A percentile compares a stretch with the other conserved stretches of the same genome.
phyloP scores from a whole-genome alignment of 2,113 vertebrate genomes.

The Eonycteris spelaea region DNA sequence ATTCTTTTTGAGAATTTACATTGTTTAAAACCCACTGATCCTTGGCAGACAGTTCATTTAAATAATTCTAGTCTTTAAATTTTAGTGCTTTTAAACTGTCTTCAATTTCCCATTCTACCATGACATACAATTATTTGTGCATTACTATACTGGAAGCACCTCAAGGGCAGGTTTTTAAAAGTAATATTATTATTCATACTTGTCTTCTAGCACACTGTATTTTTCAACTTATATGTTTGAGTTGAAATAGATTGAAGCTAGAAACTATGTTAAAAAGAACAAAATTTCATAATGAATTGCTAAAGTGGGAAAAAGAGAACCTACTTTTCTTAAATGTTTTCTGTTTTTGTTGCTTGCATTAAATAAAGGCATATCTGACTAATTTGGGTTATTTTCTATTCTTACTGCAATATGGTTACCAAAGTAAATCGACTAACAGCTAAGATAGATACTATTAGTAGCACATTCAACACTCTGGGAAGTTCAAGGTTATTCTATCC shows the following conservation, averaged over 20 bases:
- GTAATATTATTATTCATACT: not conserved
- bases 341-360: not conserved
- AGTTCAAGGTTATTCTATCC: not conserved
- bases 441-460: not conserved
- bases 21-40: conserved; percentile 66
- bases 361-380: not conserved
- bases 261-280: not conserved
- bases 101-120: not conserved
- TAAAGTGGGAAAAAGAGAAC: not conserved
- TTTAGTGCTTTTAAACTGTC: conserved; percentile 46
- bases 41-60: conserved; percentile 70
- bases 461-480: not conserved
- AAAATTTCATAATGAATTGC: not conserved
- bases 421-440: not conserved
- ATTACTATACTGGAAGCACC: not conserved
- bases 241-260: not conserved
- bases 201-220: not conserved
- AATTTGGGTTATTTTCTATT: not conserved
- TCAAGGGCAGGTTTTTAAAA: not conserved
- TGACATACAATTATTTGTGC: not conserved
- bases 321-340: not conserved
- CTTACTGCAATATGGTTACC: not conserved
- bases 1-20: conserved; percentile 67
- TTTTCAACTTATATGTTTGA: conserved; percentile 2
- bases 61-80: conserved; percentile 60